phyloP scores from a whole-genome alignment of 1,140 invertebrate genomes.

The Listronotus oregonensis region DNA sequence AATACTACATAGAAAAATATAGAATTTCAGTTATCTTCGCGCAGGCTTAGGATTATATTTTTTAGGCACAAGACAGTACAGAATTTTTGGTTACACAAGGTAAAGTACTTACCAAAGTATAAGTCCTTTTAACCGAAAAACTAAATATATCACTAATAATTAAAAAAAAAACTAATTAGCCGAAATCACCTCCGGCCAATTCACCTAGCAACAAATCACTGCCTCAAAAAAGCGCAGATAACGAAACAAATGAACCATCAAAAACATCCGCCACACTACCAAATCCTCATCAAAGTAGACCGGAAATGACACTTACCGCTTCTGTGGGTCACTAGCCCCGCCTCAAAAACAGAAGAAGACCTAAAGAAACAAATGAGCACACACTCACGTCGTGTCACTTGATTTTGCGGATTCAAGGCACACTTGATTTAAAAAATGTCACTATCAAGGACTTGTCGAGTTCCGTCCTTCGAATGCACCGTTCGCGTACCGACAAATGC shows the following conservation, averaged over 20 bases:
- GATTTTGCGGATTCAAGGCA: background rate
- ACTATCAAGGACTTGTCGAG: too few species aligned
- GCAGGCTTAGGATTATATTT: too few species aligned
- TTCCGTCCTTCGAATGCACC: slow-evolving; percentile 4
- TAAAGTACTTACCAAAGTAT: too few species aligned
- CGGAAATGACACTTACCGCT: slow-evolving; percentile 15
- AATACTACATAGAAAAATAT: too few species aligned
- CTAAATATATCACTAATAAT: too few species aligned
- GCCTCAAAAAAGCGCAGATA: too few species aligned
- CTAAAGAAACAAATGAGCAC: slow-evolving; percentile 1
- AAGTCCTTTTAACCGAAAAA: too few species aligned
- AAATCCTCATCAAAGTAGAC: slow-evolving; percentile 5
- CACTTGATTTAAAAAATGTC: background rate
- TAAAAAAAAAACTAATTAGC: too few species aligned
- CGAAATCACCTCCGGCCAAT: background rate
- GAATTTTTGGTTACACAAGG: too few species aligned
- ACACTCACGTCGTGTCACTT: background rate
- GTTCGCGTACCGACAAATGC: slow-evolving; percentile 14
- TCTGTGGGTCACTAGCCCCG: slow-evolving; percentile 14
- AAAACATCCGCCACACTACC: background rate
- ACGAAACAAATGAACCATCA: background rate
- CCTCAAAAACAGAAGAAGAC: slow-evolving; percentile 9
- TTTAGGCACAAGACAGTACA: too few species aligned
- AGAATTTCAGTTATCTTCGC: too few species aligned
- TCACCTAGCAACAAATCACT: background rate